Evolutionary conservation across 2,113 vertebrate genomes (phyloP).

Genomic region (Leiothrix lutea): DNA sequence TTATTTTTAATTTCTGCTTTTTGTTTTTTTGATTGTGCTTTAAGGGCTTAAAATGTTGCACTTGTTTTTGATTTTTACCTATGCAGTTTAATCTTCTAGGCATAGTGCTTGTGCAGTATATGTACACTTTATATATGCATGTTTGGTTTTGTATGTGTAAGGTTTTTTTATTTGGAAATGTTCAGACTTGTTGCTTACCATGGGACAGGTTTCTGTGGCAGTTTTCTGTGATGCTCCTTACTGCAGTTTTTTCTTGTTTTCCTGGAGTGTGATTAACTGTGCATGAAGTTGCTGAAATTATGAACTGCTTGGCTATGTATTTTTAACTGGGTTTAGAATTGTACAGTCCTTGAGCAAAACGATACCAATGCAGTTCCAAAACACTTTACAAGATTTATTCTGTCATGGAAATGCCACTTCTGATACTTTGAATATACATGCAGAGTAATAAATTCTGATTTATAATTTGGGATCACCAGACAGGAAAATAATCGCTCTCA

Average conservation of each 20-base stretch:
- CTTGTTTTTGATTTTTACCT: slow-evolving; percentile 80
- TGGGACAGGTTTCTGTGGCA: slow-evolving; percentile 28
- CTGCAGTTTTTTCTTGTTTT: slow-evolving; percentile 50
- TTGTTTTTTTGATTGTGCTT: slow-evolving; percentile 74
- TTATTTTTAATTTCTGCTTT: slow-evolving; percentile 27
- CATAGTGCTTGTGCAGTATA: slow-evolving; percentile 70
- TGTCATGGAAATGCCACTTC: not conserved
- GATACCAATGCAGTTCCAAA: slow-evolving; percentile 47
- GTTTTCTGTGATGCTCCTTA: slow-evolving; percentile 36
- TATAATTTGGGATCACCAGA: not conserved
- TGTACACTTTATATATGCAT: slow-evolving; percentile 76
- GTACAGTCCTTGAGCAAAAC: slow-evolving; percentile 40
- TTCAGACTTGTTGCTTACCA: slow-evolving; percentile 68
- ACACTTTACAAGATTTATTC: not conserved
- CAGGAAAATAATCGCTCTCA: not conserved
- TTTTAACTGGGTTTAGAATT: slow-evolving; percentile 3
- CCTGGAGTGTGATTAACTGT: not conserved
- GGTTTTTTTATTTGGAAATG: slow-evolving; percentile 21
- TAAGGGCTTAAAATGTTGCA: slow-evolving; percentile 82
- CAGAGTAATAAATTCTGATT: not conserved
- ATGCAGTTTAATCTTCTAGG: slow-evolving; percentile 80
- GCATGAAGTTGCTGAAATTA: not conserved
- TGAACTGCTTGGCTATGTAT: slow-evolving; percentile 20
- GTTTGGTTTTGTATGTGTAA: slow-evolving; percentile 52
- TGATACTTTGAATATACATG: not conserved